Base-by-base conservation (phyloP, 2,797 vertebrate genomes). In the Pseudochromis fuscus region DNA sequence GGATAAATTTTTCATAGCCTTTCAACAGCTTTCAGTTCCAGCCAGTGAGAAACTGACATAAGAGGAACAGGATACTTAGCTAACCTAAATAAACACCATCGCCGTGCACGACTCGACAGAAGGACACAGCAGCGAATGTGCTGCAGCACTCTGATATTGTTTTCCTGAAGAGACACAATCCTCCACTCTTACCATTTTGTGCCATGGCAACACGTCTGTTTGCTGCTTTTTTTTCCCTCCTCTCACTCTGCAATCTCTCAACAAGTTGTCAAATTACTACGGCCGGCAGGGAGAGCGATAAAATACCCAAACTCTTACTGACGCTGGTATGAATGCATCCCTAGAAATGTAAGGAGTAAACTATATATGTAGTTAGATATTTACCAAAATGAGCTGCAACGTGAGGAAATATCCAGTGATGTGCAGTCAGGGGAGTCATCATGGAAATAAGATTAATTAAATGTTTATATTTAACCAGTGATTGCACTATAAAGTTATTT, bases 1-100 rank as follows among this genome's bases (percentile, higher is more conserved):
- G 63, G 79, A 91, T 85, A 61, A 0, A 88, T 84, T 79, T 88
- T 86, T 87, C 72, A 85, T 59, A 75, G 71, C 65, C 45, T 88
- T 89, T 89, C 79, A 83, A 65, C 52, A 71, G 67, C 67, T 57
- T 84, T 88, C 70, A 67, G 71, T 66, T 83, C 44, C 49, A 68
- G 68, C 68, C 63, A 55, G 68, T 48, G 33, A 67, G 69, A 77
- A 77, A 71, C 67, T 63, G 67, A 84, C 75, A 84, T 51, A 27
- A 76, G 63, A 84, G 63, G 50, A 89, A 52, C 21, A 40, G 56
- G 60, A 78, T 81, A 72, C 77, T 59, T 63, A 81, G 75, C 69
- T 79, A 83, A 72, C 80, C 49, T 68, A 84, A 88, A 90, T 78
- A 83, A 87, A 86, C 79, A 84, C 46, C 57, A 68, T 70, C 67